Evolutionary conservation across 2,113 vertebrate species (phyloP), one percentile per base, ranked within the genome.

Genomic region (Cyprinus carpio): DNA sequence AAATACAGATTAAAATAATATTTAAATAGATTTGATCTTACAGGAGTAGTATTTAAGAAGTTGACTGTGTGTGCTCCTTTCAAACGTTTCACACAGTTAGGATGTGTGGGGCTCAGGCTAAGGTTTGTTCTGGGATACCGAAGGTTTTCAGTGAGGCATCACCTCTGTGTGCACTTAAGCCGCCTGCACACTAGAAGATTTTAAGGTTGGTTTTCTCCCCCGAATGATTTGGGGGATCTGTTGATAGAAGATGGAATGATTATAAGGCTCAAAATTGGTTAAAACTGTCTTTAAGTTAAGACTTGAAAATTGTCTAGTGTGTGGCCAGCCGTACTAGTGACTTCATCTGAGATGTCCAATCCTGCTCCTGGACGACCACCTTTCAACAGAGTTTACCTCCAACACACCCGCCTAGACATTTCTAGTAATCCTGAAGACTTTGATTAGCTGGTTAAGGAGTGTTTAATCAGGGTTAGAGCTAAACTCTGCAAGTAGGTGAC

Each of bases 1-100:
- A 49, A 86, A 64, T 7, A 58, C 46, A 87, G 69, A 77, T 49
- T 85, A 62, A 43, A 85, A 76, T 31, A 11, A 80, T 51, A 79
- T 87, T 75, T 67, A 87, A 84, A 72, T 75, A 86, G 82, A 79
- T 83, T 64, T 49, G 7, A 67, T 82, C 78, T 86, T 51, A 82
- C 56, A 80, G 62, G 71, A 43, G 40, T 34, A 86, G 81, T 74
- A 69, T 71, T 86, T 82, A 34, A 7, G 12, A 62, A 6, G 31
- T 4, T 40, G 54, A 23, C 60, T 87, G 31, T 77, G 25, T 12
- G 37, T 16, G 8, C 15, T 6, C 29, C 8, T 31, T 31, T 34
- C 29, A n/a, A 12, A 34, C 29, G 1, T 25, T 37, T 27, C 4
- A 27, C 6, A 79, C 6, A 58, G 16, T 77, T 56, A 25, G 54